Conservation (phyloP, 2,113 vertebrate species). For the Hipposideros armiger region DNA sequence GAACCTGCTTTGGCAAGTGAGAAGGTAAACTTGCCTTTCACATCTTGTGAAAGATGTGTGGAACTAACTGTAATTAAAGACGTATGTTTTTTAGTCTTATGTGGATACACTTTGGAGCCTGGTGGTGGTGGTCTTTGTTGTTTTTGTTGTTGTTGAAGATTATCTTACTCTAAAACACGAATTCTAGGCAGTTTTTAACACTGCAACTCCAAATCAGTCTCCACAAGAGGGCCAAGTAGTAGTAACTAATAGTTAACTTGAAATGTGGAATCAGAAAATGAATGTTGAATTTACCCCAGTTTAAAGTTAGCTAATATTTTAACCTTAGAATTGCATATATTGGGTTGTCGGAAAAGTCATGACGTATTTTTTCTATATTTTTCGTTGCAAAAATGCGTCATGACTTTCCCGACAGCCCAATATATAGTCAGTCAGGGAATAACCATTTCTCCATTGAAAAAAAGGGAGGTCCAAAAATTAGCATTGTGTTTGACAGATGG, state of each 20-base stretch:
- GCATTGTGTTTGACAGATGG: background rate
- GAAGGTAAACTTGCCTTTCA: background rate
- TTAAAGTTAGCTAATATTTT: constrained; percentile 49
- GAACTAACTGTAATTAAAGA: background rate
- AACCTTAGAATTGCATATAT: background rate
- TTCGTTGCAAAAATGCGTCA: too few relatives aligned
- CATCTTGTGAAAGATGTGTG: background rate
- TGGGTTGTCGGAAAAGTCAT: too few relatives aligned
- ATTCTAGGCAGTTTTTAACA: background rate
- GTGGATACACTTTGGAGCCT: background rate
- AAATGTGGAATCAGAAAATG: constrained; percentile 39
- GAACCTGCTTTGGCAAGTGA: constrained; percentile 43
- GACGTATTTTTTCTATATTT: too few relatives aligned
- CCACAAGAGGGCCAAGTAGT: background rate
- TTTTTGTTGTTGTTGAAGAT: background rate
- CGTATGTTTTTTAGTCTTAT: background rate
- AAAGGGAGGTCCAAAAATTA: constrained; percentile 1
- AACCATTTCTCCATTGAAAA: constrained; percentile 47
- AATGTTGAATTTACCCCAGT: background rate
- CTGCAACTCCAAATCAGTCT: background rate
- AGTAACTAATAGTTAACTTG: constrained; percentile 26
- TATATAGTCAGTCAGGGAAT: background rate
- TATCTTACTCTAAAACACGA: background rate
- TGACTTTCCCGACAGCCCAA: too few relatives aligned
- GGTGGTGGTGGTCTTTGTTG: background rate